phyloP scores from a whole-genome alignment of 1,140 invertebrate species.

The Araneus ventricosus region DNA sequence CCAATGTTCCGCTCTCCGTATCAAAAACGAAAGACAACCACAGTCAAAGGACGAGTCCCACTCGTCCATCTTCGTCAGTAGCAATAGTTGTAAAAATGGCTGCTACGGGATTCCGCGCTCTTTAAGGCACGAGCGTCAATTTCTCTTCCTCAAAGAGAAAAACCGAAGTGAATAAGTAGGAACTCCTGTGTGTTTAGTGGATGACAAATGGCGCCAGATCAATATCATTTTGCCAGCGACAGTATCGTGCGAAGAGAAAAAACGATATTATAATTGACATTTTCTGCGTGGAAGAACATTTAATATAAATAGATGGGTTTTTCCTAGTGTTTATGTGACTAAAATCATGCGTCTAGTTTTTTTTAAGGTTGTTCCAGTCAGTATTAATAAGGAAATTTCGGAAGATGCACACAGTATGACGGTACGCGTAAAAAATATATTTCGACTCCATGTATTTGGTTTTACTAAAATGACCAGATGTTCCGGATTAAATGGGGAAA shows the following conservation, averaged over 20 bases:
- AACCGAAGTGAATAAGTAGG: background rate
- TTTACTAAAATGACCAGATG: too few relatives aligned
- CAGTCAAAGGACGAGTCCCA: background rate
- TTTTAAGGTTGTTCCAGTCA: background rate
- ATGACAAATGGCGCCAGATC: background rate
- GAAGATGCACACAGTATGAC: background rate
- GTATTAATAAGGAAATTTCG: background rate
- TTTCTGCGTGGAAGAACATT: background rate
- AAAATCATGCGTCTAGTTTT: background rate
- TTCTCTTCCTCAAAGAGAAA: background rate
- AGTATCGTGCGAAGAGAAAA: background rate
- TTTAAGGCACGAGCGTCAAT: background rate
- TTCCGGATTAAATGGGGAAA: too few relatives aligned
- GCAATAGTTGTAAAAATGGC: background rate
- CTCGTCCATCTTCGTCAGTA: background rate
- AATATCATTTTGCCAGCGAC: background rate
- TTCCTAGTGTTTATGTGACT: background rate
- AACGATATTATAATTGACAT: background rate
- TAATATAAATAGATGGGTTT: conserved; percentile 1
- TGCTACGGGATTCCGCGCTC: background rate
- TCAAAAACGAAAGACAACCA: background rate
- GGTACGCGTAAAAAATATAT: too few relatives aligned
- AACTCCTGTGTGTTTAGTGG: background rate
- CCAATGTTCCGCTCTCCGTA: background rate
- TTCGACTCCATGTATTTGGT: too few relatives aligned